Base-by-base conservation (phyloP, 2,888 invertebrate species). In the Romanomermis culicivorax region DNA sequence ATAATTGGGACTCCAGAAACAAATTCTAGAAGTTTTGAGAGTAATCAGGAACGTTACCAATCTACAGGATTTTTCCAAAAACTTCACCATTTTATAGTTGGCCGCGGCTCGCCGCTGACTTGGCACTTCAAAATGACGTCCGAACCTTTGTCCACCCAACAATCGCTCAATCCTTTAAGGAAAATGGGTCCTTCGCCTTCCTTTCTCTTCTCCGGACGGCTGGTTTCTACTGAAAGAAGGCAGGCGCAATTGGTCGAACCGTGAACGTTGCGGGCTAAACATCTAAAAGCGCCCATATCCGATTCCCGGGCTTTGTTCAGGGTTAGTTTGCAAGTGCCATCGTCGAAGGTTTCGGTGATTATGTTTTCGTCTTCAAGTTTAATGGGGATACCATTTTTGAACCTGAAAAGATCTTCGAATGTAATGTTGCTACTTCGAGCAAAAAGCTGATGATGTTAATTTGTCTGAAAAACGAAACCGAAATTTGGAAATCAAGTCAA, bases 281-380 rank as follows among this genome's bases (percentile, higher is more conserved):
- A 80, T 50, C 74, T 72, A 69, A 79, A 79, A 42, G 72, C 74
- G 43, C 79, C 79, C 54, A 72, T 71, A 61, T 78, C 76, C 36
- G 69, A 64, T 54, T 69, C 69, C 45, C 69, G 64, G 23, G 71
- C 69, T 58, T 60, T 60, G 25, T 73, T 69, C 59, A 80, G 72
- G 63, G 77, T 77, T 56, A 79, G 69, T 76, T 77, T 77, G 54
- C 77, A 77, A 1, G 77, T 75, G 30, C 76, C 74, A 72, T 77
- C 77, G 58, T 64, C 64, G 48, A 60, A 58, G 53, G 61, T 62
- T 42, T 62, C 60, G 25, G 61, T 53, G 1, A 57, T 36, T 48
- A 61, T 58, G 51, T 61, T 53, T 1, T 60, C 60, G 45, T 60
- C 61, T n/a, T 58, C 50, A 25, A n/a, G 24, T n/a, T 36, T 42